A percentile compares a stretch with the other conserved stretches of the same genome.
Evolutionary conservation across 2,113 vertebrate species (phyloP).

Genomic region (Seriola quinqueradiata): DNA sequence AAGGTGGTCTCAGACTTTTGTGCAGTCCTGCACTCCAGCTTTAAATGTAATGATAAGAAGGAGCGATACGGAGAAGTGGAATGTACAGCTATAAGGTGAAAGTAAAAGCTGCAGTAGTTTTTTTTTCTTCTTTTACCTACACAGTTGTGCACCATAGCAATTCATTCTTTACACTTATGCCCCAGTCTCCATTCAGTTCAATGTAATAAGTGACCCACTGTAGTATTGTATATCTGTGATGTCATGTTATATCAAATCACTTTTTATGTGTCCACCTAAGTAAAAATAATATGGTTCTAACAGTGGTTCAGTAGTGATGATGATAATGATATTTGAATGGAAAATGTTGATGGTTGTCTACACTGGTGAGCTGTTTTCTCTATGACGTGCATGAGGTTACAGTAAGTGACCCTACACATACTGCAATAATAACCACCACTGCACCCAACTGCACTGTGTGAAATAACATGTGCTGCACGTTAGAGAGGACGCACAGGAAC

Average conservation of each 20-base stretch:
- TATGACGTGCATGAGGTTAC: background rate
- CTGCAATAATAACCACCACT: background rate
- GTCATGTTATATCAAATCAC: background rate
- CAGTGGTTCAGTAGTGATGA: too few relatives aligned
- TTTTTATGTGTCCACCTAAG: too few relatives aligned
- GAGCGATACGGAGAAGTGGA: too few relatives aligned
- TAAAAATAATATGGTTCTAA: too few relatives aligned
- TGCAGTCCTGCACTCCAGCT: too few relatives aligned
- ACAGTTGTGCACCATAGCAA: background rate
- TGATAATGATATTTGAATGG: background rate
- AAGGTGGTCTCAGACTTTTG: too few relatives aligned
- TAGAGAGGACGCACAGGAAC: background rate
- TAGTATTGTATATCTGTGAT: background rate
- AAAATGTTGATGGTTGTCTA: background rate
- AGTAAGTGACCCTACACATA: background rate
- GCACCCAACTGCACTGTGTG: background rate
- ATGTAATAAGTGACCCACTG: background rate
- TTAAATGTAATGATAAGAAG: too few relatives aligned
- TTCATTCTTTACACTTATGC: background rate
- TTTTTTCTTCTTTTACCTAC: background rate
- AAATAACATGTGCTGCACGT: background rate
- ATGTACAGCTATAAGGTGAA: too few relatives aligned
- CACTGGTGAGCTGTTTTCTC: background rate
- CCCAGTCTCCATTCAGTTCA: background rate
- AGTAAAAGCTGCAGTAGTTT: too few relatives aligned